Evolutionary conservation across 2,888 invertebrate species (phyloP).

Genomic region (Vesta saturnalis): DNA sequence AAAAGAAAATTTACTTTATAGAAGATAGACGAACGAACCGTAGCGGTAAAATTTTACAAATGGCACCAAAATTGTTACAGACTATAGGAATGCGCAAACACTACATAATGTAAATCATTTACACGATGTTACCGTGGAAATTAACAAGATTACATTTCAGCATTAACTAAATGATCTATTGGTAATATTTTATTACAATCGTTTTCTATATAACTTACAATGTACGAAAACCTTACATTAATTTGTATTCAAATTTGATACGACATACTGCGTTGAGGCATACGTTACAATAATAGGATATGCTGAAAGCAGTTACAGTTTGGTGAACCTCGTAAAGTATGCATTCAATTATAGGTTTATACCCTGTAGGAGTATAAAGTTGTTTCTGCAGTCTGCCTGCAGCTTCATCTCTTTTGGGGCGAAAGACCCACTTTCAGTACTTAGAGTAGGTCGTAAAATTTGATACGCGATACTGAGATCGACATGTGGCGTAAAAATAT

Average conservation of each 20-base stretch:
- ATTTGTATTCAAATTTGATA: constrained; percentile 1
- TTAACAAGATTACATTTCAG: no score
- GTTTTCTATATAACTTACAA: not conserved
- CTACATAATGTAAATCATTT: no score
- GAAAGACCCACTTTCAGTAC: constrained; percentile 1
- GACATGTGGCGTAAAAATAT: constrained; percentile 1
- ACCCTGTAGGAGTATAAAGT: not conserved
- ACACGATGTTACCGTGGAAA: no score
- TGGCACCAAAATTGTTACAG: no score
- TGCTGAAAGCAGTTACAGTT: not conserved
- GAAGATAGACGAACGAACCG: no score
- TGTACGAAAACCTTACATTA: not conserved
- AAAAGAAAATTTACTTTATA: no score
- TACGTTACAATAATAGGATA: not conserved
- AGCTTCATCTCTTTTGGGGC: not conserved
- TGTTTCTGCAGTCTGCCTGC: not conserved
- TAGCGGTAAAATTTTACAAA: no score
- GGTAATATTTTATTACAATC: not conserved
- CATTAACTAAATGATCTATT: not conserved
- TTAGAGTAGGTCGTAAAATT: not conserved
- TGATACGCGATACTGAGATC: constrained; percentile 1
- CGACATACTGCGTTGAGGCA: not conserved
- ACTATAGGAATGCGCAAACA: no score
- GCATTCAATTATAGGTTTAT: not conserved
- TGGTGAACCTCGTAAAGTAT: not conserved